phyloP scores from a whole-genome alignment of 1,140 invertebrate species.

The Lepidurus couesii region DNA sequence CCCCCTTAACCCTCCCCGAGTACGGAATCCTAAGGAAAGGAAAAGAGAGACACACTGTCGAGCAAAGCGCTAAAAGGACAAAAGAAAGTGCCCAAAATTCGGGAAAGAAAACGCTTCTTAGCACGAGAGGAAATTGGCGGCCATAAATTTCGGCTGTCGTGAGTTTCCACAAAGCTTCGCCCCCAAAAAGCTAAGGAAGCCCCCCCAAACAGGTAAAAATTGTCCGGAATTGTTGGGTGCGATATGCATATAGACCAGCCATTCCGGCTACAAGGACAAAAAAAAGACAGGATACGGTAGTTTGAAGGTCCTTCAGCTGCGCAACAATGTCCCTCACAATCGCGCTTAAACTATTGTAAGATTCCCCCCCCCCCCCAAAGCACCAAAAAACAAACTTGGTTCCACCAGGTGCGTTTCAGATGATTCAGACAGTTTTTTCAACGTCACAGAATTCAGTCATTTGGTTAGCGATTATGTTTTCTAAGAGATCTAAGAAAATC shows the following conservation, averaged over 20 bases:
- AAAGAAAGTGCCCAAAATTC: constrained; percentile 8
- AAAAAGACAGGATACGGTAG: too few relatives aligned
- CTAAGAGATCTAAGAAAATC: not conserved
- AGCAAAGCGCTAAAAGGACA: not conserved
- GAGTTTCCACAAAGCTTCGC: constrained; percentile 1
- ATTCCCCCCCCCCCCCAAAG: too few relatives aligned
- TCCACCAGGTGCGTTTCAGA: not conserved
- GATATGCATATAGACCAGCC: not conserved
- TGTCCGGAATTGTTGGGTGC: not conserved
- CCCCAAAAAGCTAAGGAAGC: constrained; percentile 11
- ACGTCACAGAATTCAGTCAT: not conserved
- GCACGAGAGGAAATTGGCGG: constrained; percentile 17
- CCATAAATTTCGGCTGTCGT: constrained; percentile 15
- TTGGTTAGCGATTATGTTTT: not conserved
- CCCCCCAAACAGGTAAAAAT: constrained; percentile 12
- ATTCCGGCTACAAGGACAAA: not conserved
- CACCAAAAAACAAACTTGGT: not conserved
- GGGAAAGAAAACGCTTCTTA: constrained; percentile 18
- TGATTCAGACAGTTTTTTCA: constrained; percentile 6
- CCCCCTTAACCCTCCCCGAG: not conserved
- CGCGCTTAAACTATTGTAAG: constrained; percentile 15
- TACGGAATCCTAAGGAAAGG: not conserved
- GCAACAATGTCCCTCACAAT: not conserved
- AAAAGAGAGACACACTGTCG: not conserved
- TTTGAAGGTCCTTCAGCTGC: not conserved